phyloP scores from a whole-genome alignment of 2,888 invertebrate genomes.

The Galerucella pusilla region DNA sequence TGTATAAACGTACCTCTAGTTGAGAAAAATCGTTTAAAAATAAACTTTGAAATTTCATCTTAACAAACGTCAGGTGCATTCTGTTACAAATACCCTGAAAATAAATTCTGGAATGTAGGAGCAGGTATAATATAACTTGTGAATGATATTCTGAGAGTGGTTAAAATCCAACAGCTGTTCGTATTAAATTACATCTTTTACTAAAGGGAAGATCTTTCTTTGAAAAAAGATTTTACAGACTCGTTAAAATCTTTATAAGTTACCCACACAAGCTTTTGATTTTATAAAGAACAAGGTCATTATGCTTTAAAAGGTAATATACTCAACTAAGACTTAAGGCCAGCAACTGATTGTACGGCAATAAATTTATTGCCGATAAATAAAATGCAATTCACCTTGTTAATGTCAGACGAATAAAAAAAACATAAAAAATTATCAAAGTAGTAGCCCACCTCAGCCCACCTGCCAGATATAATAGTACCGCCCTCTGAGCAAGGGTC shows the following conservation, averaged over 20 bases:
- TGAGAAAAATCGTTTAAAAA: too few relatives aligned
- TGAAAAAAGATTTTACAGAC: too few relatives aligned
- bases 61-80: too few relatives aligned
- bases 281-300: background rate
- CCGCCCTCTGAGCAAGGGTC: constrained; percentile 34
- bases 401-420: too few relatives aligned
- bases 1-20: too few relatives aligned
- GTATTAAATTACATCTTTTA: background rate
- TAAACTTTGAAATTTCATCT: too few relatives aligned
- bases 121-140: background rate
- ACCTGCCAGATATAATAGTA: background rate
- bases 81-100: background rate
- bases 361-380: too few relatives aligned
- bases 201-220: too few relatives aligned
- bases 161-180: background rate
- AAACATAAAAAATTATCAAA: too few relatives aligned
- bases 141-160: background rate
- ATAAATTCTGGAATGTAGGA: background rate
- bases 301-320: background rate
- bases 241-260: background rate
- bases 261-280: background rate
- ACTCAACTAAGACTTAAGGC: background rate
- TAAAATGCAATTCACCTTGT: too few relatives aligned
- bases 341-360: background rate
- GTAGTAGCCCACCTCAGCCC: background rate